These are phyloP conservation scores for Pangasianodon gigas DNA, from an alignment of 2,113 vertebrate genomes.

Conservation along the genomic window DNA sequence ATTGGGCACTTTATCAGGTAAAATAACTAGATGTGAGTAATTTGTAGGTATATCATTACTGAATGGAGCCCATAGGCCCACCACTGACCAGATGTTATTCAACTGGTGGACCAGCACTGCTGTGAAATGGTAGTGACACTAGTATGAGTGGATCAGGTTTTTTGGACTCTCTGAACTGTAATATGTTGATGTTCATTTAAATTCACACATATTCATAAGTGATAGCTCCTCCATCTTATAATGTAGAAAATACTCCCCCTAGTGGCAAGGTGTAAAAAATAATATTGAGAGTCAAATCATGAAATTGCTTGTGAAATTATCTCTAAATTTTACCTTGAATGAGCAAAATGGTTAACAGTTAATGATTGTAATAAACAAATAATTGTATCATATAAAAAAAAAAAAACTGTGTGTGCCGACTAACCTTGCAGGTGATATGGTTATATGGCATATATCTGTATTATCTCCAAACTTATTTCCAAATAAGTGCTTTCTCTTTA, in stretches of 20 bases:
- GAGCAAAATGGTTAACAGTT: background rate
- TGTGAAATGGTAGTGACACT: background rate
- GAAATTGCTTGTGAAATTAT: background rate
- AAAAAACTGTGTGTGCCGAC: background rate
- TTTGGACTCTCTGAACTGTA: background rate
- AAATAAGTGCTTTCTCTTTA: background rate
- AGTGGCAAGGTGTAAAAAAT: background rate
- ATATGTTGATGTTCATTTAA: background rate
- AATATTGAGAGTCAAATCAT: background rate
- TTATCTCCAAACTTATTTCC: background rate
- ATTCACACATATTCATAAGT: background rate
- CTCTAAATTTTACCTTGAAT: background rate
- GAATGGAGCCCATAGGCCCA: background rate
- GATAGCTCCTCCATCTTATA: background rate
- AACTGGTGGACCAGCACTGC: background rate
- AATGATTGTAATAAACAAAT: background rate
- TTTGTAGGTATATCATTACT: background rate
- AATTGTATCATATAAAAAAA: background rate
- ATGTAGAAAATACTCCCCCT: conserved; percentile 9
- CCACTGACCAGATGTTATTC: background rate
- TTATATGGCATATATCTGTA: background rate
- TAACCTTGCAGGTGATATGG: background rate
- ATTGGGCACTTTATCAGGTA: background rate
- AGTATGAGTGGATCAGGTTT: background rate
- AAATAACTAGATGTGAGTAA: background rate